phyloP scores from a whole-genome alignment of 2,888 invertebrate genomes.

The Metopia argyrocephala region DNA sequence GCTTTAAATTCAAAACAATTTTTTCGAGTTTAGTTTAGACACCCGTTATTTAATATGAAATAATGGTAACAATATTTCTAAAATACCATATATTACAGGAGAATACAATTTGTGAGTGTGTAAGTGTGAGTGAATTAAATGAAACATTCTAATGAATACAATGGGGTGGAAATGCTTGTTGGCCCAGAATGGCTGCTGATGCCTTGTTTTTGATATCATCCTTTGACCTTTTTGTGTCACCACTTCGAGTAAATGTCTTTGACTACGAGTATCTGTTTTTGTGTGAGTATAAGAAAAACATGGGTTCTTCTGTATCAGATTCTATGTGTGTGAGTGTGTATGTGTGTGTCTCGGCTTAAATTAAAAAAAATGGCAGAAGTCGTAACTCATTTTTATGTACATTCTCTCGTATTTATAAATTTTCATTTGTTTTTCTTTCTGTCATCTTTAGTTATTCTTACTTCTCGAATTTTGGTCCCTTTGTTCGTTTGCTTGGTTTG shows the following conservation, averaged over 20 bases:
- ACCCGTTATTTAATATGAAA: constrained; percentile 27
- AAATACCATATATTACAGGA: constrained; percentile 34
- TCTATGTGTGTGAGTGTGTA: constrained; percentile 62
- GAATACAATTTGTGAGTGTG: constrained; percentile 32
- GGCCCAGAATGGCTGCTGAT: constrained; percentile 43
- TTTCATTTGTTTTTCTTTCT: constrained; percentile 57
- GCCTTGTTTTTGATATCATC: constrained; percentile 65
- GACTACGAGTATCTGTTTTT: background rate
- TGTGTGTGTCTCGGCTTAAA: constrained; percentile 62
- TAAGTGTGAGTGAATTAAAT: background rate
- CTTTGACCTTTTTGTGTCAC: constrained; percentile 67
- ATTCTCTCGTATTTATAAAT: constrained; percentile 66
- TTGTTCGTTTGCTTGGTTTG: constrained; percentile 28
- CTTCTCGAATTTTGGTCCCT: constrained; percentile 45
- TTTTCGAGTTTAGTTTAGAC: background rate
- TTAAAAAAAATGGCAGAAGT: constrained; percentile 75
- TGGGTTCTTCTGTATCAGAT: constrained; percentile 28
- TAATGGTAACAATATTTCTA: constrained; percentile 26
- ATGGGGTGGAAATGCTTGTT: constrained; percentile 62
- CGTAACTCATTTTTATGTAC: constrained; percentile 77
- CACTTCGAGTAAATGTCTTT: constrained; percentile 40
- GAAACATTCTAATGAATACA: constrained; percentile 40
- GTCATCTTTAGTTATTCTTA: constrained; percentile 43
- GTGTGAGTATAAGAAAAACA: constrained; percentile 41
- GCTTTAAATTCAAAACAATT: background rate